Evolutionary conservation across 2,797 vertebrate genomes (phyloP), one percentile per base, ranked within the genome.

Genomic region (Graptemys geographica): DNA sequence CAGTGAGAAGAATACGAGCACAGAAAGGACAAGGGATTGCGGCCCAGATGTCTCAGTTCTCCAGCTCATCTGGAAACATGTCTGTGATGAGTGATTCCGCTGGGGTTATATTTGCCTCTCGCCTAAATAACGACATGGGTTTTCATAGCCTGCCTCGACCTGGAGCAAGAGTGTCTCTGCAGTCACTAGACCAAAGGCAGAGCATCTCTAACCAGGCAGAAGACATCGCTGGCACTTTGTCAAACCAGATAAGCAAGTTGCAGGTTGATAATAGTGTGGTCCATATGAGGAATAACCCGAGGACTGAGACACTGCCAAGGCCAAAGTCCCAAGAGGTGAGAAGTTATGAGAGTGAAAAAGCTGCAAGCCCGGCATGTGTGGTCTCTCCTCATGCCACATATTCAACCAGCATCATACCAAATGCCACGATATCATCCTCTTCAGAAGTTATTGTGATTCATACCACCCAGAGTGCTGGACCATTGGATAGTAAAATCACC

Each of bases 1-100:
- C 99, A 1, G 98, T 99, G 98, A 98, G 99, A 89, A 99, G 99
- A 95, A 99, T 99, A 96, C 98, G 99, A 47, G 99, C 99, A 0
- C 99, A 99, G 96, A 99, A 99, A 88, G 99, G 99, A 81, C 99
- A 99, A 87, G 99, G 99, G 59, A 99, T 99, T 31, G 99, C 99
- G 1, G 99, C 99, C 91, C 99, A 99, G 97, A 99, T 99, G 98
- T 98, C 99, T 11, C 99, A 99, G 79, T 98, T 99, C 88, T 99
- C 99, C 2, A 98, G 98, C 93, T 99, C 99, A 56, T 99, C 99
- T 28, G 99, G 99, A 94, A 99, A 99, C 94, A 99, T 99, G 98
- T 99, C 99, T 1, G 97, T 98, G 92, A 97, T 99, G 96, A 98
- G 98, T 2, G 98, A 99, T 95, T 98, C 98, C 49, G 98, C 98